Base-by-base conservation (phyloP, 1,140 invertebrate species). In the Drosophila pallidifrons region DNA sequence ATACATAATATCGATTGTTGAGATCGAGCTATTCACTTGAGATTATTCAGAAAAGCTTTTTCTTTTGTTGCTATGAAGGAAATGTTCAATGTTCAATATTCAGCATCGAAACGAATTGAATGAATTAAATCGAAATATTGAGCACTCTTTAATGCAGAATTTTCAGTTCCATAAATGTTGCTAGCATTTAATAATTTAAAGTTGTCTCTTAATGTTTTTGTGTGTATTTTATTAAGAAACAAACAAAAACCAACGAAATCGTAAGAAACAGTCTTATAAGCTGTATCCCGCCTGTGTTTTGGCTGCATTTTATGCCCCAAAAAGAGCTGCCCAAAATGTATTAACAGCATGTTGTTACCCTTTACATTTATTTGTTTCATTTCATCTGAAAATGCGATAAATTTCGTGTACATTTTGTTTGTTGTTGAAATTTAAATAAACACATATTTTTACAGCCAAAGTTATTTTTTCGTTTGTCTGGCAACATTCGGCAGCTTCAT, bases 341-440 rank as follows among this genome's bases (percentile, higher is more conserved):
- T 43, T 43, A 13, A 43, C 41, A 43, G 41, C 41, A 43, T 13
- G 41, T 43, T 43, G 1, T 11, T 49, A 28, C 16, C 47, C 15
- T 49, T 49, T 49, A 11, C 5, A 49, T 43, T 43, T 43, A n/a
- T 43, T 43, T 43, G 20, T 30, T 52, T 28, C 25, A 30, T 52
- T 52, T 52, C 49, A 13, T 28, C 25, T 52, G 49, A 1, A 20
- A 52, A 4, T 28, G 25, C 11, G 25, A 13, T 51, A 52, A 20
- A 52, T 30, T 52, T 30, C 32, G 32, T 32, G 32, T 8, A 8
- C 13, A n/a, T 43, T 11, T 28, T 15, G n/a, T 6, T n/a, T 32
- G 25, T 25, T 41, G 32, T 69, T 69, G 32, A 66, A 55, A 54
- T 20, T 66, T 66, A 28, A 43, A 30, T 52, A 52, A 15, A 46